phyloP scores from a whole-genome alignment of 2,888 invertebrate genomes.

The Aplocera efformata region DNA sequence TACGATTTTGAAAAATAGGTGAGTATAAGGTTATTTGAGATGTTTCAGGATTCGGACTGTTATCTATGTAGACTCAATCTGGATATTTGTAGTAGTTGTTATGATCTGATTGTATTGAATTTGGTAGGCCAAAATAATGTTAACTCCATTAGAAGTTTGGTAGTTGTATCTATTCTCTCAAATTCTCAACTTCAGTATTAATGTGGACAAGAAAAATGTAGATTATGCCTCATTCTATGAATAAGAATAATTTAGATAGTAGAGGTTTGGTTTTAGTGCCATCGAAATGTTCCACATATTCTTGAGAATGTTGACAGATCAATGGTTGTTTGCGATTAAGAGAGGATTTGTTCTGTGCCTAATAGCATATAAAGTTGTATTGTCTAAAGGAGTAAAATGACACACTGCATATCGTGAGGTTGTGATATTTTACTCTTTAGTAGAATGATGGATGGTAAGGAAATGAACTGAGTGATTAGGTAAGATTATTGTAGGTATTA shows the following conservation, averaged over 20 bases:
- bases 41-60: too few species aligned
- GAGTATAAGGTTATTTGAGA: too few species aligned
- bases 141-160: too few species aligned
- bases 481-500: conserved; percentile 1
- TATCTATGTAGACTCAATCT: too few species aligned
- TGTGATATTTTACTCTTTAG: background rate
- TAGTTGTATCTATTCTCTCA: too few species aligned
- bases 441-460: background rate
- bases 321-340: background rate
- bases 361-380: conserved; percentile 7
- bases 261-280: conserved; percentile 5
- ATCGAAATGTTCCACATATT: conserved; percentile 6
- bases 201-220: too few species aligned
- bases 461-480: conserved; percentile 2
- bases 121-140: too few species aligned
- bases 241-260: conserved; percentile 2
- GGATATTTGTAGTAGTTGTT: too few species aligned
- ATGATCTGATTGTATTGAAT: too few species aligned
- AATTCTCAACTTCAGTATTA: too few species aligned
- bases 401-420: conserved; percentile 3
- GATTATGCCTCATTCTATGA: too few species aligned
- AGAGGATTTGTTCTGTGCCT: conserved; percentile 7
- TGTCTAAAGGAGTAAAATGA: background rate
- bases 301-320: conserved; percentile 26
- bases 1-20: too few species aligned